These are phyloP conservation scores for Oryctolagus cuniculus DNA, from an alignment of 2,113 vertebrate genomes.

Conservation along the genomic window mOryCun1.1 NC_091434.1:158808001-158808500, in stretches of 20 bases:
- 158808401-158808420: neutral
- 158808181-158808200: neutral
- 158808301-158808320: neutral
- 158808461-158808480: neutral
- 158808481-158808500: neutral
- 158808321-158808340: neutral
- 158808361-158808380: neutral
- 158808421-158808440: slow-evolving; percentile 1
- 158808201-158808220: neutral
- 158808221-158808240: neutral
- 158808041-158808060: neutral
- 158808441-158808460: neutral
- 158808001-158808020: neutral
- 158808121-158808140: neutral
- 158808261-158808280: fast-evolving
- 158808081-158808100: neutral
- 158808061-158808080: neutral
- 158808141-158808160: neutral
- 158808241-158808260: neutral
- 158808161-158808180: neutral
- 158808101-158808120: neutral
- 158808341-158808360: neutral
- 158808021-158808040: neutral
- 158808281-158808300: neutral
- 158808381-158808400: neutral